phyloP scores from a whole-genome alignment of 92 coral and sea anemone genomes.

The Heliopora coerulea region DNA sequence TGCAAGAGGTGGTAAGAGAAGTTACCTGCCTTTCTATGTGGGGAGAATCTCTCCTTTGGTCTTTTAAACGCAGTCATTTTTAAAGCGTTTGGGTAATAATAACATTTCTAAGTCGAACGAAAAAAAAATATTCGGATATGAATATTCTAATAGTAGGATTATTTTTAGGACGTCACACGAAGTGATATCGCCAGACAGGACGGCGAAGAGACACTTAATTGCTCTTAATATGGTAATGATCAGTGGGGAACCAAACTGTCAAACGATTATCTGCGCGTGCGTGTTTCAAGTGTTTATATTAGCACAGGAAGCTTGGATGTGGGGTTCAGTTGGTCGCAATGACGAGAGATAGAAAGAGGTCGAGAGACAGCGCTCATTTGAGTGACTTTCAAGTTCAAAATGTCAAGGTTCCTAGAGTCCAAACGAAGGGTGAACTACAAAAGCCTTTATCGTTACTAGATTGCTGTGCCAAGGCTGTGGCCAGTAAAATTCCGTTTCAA shows the following conservation, averaged over 20 bases:
- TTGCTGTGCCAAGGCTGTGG: slow-evolving; percentile 87
- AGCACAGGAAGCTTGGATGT: slow-evolving; percentile 5
- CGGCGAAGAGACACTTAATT: slow-evolving; percentile 40
- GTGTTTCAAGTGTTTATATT: slow-evolving; percentile 31
- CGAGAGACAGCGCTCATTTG: slow-evolving; percentile 30
- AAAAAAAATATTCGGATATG: background rate
- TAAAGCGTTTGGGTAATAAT: background rate
- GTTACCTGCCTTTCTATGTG: slow-evolving; percentile 15
- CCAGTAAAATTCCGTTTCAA: slow-evolving; percentile 89
- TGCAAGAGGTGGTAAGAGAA: background rate
- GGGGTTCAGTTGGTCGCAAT: slow-evolving; percentile 41
- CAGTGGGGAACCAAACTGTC: slow-evolving; percentile 38
- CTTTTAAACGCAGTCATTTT: background rate
- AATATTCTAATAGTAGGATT: slow-evolving; percentile 7
- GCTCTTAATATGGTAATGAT: slow-evolving; percentile 44
- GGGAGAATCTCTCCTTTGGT: slow-evolving; percentile 7
- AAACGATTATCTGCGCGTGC: slow-evolving; percentile 33
- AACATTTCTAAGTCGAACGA: background rate
- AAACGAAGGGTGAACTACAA: slow-evolving; percentile 55
- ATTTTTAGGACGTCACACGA: slow-evolving; percentile 38
- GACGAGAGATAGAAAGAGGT: slow-evolving; percentile 43
- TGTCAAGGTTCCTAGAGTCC: slow-evolving; percentile 57
- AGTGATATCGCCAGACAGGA: slow-evolving; percentile 32
- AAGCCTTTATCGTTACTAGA: slow-evolving; percentile 82
- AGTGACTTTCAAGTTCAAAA: slow-evolving; percentile 46